Conservation (phyloP, 92 coral and sea anemone genomes). For the Palythoa caribaeorum region DNA sequence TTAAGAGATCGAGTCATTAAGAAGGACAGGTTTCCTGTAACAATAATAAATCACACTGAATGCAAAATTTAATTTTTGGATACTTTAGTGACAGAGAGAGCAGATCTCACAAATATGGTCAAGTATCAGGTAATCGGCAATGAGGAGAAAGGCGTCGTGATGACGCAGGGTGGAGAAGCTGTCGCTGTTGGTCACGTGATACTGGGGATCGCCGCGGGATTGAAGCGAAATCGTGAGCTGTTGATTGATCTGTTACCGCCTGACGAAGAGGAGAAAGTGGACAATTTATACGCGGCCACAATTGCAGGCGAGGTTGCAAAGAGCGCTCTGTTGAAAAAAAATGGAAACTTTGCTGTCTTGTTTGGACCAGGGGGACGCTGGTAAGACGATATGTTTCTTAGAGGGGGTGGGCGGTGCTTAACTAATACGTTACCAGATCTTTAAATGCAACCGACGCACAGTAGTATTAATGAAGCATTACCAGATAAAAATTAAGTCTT, state of each 20-base stretch:
- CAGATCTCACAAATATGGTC: slow-evolving; percentile 51
- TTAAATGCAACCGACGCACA: too few relatives aligned
- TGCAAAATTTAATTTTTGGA: neutral
- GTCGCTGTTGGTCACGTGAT: slow-evolving; percentile 81
- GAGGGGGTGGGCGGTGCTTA: too few relatives aligned
- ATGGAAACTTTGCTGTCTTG: slow-evolving; percentile 25
- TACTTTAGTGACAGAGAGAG: slow-evolving; percentile 36
- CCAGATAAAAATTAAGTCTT: too few relatives aligned
- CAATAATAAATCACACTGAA: neutral
- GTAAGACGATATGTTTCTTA: neutral
- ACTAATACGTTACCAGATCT: too few relatives aligned
- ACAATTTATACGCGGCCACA: slow-evolving; percentile 78
- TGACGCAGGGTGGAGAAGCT: slow-evolving; percentile 67
- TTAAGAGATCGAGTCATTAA: too few relatives aligned
- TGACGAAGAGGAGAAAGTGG: slow-evolving; percentile 62
- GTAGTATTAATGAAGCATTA: too few relatives aligned
- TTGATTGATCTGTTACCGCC: slow-evolving; percentile 62
- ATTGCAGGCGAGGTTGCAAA: slow-evolving; percentile 69
- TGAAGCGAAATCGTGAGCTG: slow-evolving; percentile 56
- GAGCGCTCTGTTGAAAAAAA: slow-evolving; percentile 34
- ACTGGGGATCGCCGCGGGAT: slow-evolving; percentile 81
- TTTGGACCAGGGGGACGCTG: slow-evolving; percentile 71
- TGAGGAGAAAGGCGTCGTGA: slow-evolving; percentile 68
- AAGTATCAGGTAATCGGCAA: slow-evolving; percentile 44
- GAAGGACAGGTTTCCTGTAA: neutral